Evolutionary conservation across 1,140 invertebrate genomes (phyloP).

Genomic region (Elymnias hypermnestra): DNA sequence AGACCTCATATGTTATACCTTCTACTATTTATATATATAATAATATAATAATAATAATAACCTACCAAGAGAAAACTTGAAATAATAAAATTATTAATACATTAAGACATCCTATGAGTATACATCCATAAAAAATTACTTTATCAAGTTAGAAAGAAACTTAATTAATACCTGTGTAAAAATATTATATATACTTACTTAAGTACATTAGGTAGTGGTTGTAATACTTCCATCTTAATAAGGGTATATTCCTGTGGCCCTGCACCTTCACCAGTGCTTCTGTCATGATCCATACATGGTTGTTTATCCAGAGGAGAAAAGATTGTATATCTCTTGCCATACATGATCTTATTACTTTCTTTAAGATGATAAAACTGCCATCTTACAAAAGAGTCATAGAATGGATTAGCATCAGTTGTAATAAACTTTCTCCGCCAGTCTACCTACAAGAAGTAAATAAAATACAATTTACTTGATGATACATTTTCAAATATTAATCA

Average conservation of each 20-base stretch:
- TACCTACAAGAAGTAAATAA: too few relatives aligned
- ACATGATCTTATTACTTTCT: constrained; percentile 92
- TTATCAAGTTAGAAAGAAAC: too few relatives aligned
- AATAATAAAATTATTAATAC: too few relatives aligned
- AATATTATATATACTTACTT: constrained; percentile 74
- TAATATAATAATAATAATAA: too few relatives aligned
- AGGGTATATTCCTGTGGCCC: constrained; percentile 99
- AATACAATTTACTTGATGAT: too few relatives aligned
- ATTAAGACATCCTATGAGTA: too few relatives aligned
- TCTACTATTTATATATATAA: too few relatives aligned
- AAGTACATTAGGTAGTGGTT: constrained; percentile 86
- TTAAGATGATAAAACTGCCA: constrained; percentile 98
- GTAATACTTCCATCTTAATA: constrained; percentile 92
- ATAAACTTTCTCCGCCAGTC: constrained; percentile 99
- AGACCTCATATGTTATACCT: too few relatives aligned
- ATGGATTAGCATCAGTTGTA: constrained; percentile 98
- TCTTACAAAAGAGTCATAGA: constrained; percentile 97
- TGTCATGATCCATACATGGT: constrained; percentile 99
- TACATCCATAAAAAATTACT: too few relatives aligned
- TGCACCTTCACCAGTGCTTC: constrained; percentile 96
- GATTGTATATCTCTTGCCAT: constrained; percentile 98
- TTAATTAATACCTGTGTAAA: too few relatives aligned
- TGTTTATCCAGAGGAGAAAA: constrained; percentile 98
- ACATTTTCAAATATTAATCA: too few relatives aligned
- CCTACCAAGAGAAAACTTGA: too few relatives aligned